Percentiles rank a stretch among this genome's conserved stretches.
Evolutionary conservation across 2,888 invertebrate species (phyloP).

Genomic region (Harpalus rubripes): DNA sequence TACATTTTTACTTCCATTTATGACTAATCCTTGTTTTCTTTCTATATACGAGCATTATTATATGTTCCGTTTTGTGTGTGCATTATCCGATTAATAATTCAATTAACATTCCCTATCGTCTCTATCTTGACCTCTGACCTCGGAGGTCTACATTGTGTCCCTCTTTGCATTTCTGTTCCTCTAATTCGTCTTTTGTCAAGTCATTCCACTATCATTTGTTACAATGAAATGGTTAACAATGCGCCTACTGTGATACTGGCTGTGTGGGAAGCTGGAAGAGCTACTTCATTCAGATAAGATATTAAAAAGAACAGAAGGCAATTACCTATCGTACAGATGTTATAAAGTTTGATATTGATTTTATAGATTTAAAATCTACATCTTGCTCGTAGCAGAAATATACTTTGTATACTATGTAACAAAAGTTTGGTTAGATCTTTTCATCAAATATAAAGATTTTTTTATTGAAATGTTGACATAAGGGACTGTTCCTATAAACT

Average conservation of each 20-base stretch:
- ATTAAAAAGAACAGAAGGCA: no score
- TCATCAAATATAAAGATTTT: no score
- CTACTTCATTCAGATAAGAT: no score
- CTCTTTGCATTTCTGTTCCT: constrained; percentile 14
- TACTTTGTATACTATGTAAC: no score
- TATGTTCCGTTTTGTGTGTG: not conserved
- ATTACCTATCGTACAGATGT: no score
- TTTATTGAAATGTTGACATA: no score
- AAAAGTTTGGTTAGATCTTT: no score
- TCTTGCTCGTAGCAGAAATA: no score
- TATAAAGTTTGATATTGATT: no score
- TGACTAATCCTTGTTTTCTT: not conserved
- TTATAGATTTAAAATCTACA: no score
- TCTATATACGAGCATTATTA: not conserved
- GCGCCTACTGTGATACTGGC: not conserved
- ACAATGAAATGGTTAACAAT: constrained; percentile 31
- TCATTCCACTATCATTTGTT: constrained; percentile 46
- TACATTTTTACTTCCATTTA: not conserved
- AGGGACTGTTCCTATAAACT: no score
- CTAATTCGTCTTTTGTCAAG: constrained; percentile 48
- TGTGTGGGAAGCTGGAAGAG: no score
- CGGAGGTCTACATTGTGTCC: constrained; percentile 21
- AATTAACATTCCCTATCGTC: constrained; percentile 5
- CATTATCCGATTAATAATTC: constrained; percentile 1
- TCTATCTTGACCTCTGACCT: constrained; percentile 32